Evolutionary conservation across 2,888 invertebrate species (phyloP), one percentile per base, ranked within the genome.

Genomic region (Brenthis ino): DNA sequence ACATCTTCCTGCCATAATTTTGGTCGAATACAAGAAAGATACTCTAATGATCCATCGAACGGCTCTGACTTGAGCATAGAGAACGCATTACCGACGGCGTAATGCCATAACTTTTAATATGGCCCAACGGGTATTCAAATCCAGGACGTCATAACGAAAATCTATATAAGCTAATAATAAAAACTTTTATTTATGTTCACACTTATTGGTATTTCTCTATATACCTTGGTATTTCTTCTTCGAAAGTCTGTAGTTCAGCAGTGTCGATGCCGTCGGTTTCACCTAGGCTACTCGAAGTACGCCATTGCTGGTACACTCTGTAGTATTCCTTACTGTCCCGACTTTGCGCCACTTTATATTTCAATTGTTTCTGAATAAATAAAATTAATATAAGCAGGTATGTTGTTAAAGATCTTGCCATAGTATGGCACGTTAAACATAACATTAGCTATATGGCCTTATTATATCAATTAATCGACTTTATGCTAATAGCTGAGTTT

Each of bases 271-370:
- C 86, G 75, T 95, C 95, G 0, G 94, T 93, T 80, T 96, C 95
- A 2, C 93, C 93, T 57, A 94, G 79, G 68, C 86, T 93, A 72
- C 87, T 91, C n/a, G 93, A 93, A 1, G 88, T 87, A 60, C 94
- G 89, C 85, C 95, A 94, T 75, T 95, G 94, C 79, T 96, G 95
- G 76, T 94, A 96, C 76, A 93, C 95, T 74, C 94, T 95, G 82
- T 96, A 98, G 86, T 98, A 98, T 65, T 96, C 96, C 85, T 97
- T 97, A 83, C 98, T 98, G 92, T 99, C 99, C 78, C 96, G 94
- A 83, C 98, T 98, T 67, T 96, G 96, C 0, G 99, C 98, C 65
- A 98, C 97, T 94, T 98, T 98, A 91, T 97, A 97, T 86, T 97
- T 97, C 54, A 97, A 86, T 87, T 97, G 96, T 94, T 96, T 96